Percentiles rank a stretch among this genome's conserved stretches.
These are phyloP conservation scores for Drosophila chauvacae DNA, from an alignment of 1,140 invertebrate genomes.

Conservation along the genomic window DNA sequence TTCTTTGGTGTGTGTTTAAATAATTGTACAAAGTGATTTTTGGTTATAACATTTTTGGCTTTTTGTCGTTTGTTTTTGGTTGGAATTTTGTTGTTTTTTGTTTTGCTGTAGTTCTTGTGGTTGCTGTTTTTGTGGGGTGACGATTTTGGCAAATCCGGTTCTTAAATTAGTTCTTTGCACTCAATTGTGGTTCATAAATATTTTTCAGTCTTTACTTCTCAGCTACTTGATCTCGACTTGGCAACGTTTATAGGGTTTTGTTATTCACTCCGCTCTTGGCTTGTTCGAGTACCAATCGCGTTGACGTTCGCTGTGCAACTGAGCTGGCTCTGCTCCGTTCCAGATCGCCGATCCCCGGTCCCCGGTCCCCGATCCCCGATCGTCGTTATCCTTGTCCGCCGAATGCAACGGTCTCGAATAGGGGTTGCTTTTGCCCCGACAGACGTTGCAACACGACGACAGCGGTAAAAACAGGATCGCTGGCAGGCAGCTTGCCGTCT, in stretches of 20 bases:
- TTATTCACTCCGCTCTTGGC: conserved; percentile 29
- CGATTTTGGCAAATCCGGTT: conserved; percentile 67
- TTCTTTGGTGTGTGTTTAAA: conserved; percentile 62
- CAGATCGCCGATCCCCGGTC: conserved; percentile 71
- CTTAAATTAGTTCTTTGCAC: conserved; percentile 75
- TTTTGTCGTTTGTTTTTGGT: conserved; percentile 12
- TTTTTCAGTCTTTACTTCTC: conserved; percentile 25
- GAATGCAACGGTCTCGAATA: conserved; percentile 53
- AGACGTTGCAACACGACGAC: conserved; percentile 29
- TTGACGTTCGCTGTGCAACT: conserved; percentile 76
- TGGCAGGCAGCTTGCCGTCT: conserved; percentile 5
- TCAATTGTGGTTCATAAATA: conserved; percentile 39
- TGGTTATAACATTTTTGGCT: conserved; percentile 57
- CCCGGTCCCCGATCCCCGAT: conserved; percentile 35
- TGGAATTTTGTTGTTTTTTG: background rate
- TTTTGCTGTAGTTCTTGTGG: conserved; percentile 15
- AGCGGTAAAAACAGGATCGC: conserved; percentile 53
- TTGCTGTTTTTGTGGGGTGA: conserved; percentile 18
- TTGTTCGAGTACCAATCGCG: conserved; percentile 55
- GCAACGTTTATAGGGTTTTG: conserved; percentile 36
- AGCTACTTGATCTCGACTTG: conserved; percentile 17
- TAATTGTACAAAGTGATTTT: conserved; percentile 37
- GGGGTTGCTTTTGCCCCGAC: conserved; percentile 59
- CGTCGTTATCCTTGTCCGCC: conserved; percentile 68
- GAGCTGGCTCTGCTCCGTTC: conserved; percentile 66